Conservation (phyloP, 2,113 vertebrate species). For the Felis catus region F.catus_Fca126_mat1.0 CM031427.1:30376501-30377000, state of each 20-base stretch:
- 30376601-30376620: not conserved
- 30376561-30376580: not conserved
- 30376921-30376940: not conserved
- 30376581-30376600: not conserved
- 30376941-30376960: not conserved
- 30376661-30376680: not conserved
- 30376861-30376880: not conserved
- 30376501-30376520: slow-evolving; percentile 45
- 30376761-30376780: not conserved
- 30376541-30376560: not conserved
- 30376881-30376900: not conserved
- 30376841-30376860: not conserved
- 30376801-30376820: not conserved
- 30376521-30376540: slow-evolving; percentile 49
- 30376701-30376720: not conserved
- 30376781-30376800: not conserved
- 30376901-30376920: not conserved
- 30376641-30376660: not conserved
- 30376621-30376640: not conserved
- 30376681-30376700: not conserved
- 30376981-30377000: not conserved
- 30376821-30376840: not conserved
- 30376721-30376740: not conserved
- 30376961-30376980: no score
- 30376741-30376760: not conserved